A percentile compares a stretch with the other conserved stretches of the same genome.
Conservation (phyloP, 1,140 invertebrate genomes). For the Episyrphus balteatus region DNA sequence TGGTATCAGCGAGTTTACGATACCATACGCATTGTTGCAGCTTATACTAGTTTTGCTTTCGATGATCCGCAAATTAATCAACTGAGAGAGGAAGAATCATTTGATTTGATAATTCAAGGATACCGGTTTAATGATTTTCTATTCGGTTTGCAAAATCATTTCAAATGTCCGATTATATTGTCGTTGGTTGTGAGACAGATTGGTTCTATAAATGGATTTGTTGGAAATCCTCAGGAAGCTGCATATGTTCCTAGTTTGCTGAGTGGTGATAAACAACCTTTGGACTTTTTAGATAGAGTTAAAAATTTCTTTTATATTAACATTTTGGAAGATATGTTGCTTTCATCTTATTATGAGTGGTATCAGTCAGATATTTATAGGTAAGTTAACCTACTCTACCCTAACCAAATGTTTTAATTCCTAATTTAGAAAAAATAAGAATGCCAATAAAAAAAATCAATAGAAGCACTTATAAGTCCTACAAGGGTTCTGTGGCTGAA, state of each 20-base stretch:
- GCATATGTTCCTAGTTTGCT: slow-evolving; percentile 8
- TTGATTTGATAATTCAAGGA: slow-evolving; percentile 12
- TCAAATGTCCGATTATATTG: slow-evolving; percentile 9
- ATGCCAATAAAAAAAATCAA: too few relatives aligned
- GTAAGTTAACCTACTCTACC: too few relatives aligned
- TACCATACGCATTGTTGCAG: neutral
- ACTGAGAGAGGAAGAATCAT: slow-evolving; percentile 1
- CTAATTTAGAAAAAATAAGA: too few relatives aligned
- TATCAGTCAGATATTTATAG: too few relatives aligned
- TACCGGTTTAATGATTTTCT: slow-evolving; percentile 10
- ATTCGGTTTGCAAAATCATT: slow-evolving; percentile 9
- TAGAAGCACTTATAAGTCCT: too few relatives aligned
- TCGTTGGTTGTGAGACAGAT: slow-evolving; percentile 4
- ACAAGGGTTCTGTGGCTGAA: too few relatives aligned
- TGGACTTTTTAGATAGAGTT: slow-evolving; percentile 1
- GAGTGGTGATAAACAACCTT: slow-evolving; percentile 1
- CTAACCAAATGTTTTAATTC: slow-evolving; percentile 38
- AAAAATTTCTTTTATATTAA: neutral
- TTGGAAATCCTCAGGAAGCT: slow-evolving; percentile 8
- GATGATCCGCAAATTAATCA: neutral
- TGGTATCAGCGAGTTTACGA: neutral
- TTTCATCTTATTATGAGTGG: too few relatives aligned
- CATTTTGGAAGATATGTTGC: too few relatives aligned
- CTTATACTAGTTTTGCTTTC: neutral
- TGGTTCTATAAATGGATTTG: neutral